Evolutionary conservation across 2,888 invertebrate genomes (phyloP).

Genomic region (Heliconius ismenius): DNA sequence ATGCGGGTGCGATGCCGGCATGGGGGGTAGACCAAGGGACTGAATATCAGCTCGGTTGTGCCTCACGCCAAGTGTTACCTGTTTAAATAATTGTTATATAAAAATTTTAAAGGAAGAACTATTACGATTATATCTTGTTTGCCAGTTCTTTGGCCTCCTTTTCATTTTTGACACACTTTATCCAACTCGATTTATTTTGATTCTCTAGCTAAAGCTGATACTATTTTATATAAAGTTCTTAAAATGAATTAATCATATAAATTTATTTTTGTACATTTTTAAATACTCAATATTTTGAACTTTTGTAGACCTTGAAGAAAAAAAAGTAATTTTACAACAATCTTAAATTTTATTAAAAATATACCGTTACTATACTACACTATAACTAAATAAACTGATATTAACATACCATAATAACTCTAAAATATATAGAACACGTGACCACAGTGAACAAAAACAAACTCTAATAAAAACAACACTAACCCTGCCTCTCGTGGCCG

Average conservation of each 20-base stretch:
- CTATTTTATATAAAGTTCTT: too few species aligned
- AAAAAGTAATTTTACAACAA: too few species aligned
- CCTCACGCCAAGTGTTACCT: conserved; percentile 76
- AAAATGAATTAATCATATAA: too few species aligned
- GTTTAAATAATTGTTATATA: conserved; percentile 19
- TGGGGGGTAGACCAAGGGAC: conserved; percentile 60
- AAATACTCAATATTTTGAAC: too few species aligned
- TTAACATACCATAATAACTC: too few species aligned
- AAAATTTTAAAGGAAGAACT: not conserved
- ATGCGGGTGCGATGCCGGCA: conserved; percentile 61
- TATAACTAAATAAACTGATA: too few species aligned
- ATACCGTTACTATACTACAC: too few species aligned
- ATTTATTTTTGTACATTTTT: too few species aligned
- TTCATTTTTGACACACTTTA: not conserved
- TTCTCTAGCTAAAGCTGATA: not conserved
- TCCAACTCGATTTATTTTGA: not conserved
- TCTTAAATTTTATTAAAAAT: too few species aligned
- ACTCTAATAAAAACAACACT: conserved; percentile 53
- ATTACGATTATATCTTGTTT: not conserved
- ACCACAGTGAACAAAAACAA: not conserved
- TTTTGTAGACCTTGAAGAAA: too few species aligned
- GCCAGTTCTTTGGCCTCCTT: not conserved
- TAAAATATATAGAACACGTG: too few species aligned
- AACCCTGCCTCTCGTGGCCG: conserved; percentile 93
- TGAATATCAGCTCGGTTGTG: conserved; percentile 77